These are phyloP conservation scores for Melanogrammus aeglefinus DNA, from an alignment of 2,797 vertebrate species.

Conservation along the genomic window DNA sequence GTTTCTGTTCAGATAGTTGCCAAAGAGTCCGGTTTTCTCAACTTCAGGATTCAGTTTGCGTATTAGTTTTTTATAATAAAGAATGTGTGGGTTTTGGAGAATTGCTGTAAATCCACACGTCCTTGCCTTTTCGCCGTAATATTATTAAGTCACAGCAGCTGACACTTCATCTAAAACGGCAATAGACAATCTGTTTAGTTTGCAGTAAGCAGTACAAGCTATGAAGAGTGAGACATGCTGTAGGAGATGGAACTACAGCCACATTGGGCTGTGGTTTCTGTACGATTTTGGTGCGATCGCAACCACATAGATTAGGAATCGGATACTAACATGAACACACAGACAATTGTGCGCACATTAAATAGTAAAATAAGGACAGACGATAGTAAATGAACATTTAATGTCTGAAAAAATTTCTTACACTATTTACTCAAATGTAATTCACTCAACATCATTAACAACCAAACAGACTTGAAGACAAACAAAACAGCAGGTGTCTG, in stretches of 20 bases:
- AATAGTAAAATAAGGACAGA: too few species aligned
- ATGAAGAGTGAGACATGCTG: neutral
- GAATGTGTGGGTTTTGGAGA: too few species aligned
- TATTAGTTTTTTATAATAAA: too few species aligned
- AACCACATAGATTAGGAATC: neutral
- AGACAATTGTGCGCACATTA: neutral
- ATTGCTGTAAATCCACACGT: neutral
- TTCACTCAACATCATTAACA: neutral
- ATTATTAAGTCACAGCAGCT: neutral
- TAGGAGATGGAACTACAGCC: neutral
- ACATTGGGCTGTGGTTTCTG: too few species aligned
- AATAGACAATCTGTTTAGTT: neutral
- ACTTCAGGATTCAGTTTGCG: too few species aligned
- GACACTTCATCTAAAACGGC: neutral
- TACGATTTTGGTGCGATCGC: neutral
- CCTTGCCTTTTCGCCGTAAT: neutral
- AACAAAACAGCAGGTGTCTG: neutral
- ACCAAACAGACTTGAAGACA: neutral
- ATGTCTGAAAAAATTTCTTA: neutral
- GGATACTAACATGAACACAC: neutral
- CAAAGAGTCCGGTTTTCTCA: too few species aligned
- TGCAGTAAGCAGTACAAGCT: neutral
- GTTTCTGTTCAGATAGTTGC: too few species aligned
- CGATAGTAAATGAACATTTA: neutral
- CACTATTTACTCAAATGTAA: neutral